phyloP scores from a whole-genome alignment of 2,113 vertebrate species.

The Trichechus manatus region DNA sequence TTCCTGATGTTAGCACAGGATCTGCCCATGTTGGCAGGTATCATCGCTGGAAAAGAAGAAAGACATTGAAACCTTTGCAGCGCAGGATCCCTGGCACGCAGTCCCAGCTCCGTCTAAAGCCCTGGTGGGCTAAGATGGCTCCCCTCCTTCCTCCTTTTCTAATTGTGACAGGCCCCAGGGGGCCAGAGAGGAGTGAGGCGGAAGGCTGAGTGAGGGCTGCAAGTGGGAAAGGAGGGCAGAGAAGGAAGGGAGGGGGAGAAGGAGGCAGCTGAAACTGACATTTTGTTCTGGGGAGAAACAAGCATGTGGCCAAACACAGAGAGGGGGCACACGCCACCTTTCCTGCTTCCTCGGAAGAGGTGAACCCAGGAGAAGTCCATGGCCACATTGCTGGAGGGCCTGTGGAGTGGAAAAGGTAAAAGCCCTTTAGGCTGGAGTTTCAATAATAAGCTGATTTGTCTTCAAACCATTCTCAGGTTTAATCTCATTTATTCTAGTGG shows the following conservation, averaged over 20 bases:
- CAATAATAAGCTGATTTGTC: neutral
- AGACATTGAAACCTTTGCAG: neutral
- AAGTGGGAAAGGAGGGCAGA: slow-evolving; percentile 79
- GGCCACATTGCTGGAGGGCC: fast-evolving
- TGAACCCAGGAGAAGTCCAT: fast-evolving
- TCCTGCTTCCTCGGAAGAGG: neutral
- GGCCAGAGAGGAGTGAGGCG: neutral
- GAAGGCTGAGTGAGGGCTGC: slow-evolving; percentile 56
- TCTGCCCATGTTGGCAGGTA: neutral
- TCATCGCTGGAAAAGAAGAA: neutral
- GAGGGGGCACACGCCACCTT: neutral
- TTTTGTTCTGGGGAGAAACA: slow-evolving; percentile 30
- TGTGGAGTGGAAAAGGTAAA: neutral
- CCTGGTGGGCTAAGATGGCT: slow-evolving; percentile 59
- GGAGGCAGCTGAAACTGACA: slow-evolving; percentile 5
- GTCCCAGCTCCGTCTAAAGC: slow-evolving; percentile 62
- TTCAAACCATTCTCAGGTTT: neutral
- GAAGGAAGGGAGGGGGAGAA: neutral
- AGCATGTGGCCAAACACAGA: neutral
- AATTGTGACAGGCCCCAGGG: slow-evolving; percentile 81
- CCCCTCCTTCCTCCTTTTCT: slow-evolving; percentile 79
- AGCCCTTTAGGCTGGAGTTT: neutral
- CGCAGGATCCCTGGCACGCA: slow-evolving; percentile 39
- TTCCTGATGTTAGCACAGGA: neutral
- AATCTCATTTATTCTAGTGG: neutral